These are phyloP conservation scores for Megaustenia siamemsis DNA, from an alignment of 2,888 invertebrate species.

Conservation along the genomic window DNA sequence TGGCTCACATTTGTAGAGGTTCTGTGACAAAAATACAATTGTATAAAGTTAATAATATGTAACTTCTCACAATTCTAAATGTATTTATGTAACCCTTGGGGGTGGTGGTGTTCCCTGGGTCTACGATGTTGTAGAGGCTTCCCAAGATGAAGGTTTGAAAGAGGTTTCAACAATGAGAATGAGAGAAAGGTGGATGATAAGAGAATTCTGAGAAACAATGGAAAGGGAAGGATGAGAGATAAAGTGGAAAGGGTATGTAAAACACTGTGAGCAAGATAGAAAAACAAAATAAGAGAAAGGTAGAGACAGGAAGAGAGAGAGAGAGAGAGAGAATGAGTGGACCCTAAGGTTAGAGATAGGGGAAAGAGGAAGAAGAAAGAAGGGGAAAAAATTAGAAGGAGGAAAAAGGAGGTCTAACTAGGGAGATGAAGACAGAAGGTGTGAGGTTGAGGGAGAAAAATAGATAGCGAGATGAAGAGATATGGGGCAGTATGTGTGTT, in stretches of 20 bases:
- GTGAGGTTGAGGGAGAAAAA: neutral
- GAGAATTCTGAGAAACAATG: neutral
- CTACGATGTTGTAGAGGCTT: too few relatives aligned
- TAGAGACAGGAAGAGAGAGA: neutral
- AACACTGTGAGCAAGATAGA: too few relatives aligned
- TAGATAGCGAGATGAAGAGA: neutral
- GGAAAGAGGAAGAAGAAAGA: neutral
- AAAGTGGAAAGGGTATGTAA: neutral
- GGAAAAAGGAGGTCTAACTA: neutral
- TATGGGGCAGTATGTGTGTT: neutral
- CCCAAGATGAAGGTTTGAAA: too few relatives aligned
- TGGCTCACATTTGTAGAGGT: too few relatives aligned
- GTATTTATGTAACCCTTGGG: too few relatives aligned
- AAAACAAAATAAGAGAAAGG: too few relatives aligned
- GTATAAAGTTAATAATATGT: too few relatives aligned
- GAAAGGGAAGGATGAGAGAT: slow-evolving; percentile 1
- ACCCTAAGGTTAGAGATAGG: neutral
- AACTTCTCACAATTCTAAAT: too few relatives aligned
- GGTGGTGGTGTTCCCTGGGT: too few relatives aligned
- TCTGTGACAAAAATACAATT: too few relatives aligned
- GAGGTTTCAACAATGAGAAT: too few relatives aligned
- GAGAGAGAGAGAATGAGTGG: neutral
- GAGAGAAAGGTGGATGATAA: slow-evolving; percentile 33
- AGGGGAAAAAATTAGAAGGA: neutral
- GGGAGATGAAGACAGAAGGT: neutral